Evolutionary conservation across 1,140 invertebrate species (phyloP).

Genomic region (Telenomus remus): DNA sequence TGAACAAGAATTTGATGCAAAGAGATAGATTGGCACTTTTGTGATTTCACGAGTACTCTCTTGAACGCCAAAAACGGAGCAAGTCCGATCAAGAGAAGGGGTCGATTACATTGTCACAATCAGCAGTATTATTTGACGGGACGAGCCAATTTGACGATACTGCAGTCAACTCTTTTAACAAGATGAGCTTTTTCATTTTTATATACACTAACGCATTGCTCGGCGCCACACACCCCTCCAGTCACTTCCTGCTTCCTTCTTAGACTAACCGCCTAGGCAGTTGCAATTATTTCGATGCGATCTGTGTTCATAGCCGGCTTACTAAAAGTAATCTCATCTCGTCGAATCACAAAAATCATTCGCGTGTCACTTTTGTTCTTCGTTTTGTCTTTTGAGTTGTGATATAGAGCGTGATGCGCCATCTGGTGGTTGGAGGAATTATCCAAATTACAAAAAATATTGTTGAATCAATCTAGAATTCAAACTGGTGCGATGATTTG

Average conservation of each 20-base stretch:
- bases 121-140: slow-evolving; percentile 56
- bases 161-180: slow-evolving; percentile 34
- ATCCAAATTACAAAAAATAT: slow-evolving; percentile 37
- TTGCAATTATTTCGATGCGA: slow-evolving; percentile 15
- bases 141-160: slow-evolving; percentile 38
- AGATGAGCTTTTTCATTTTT: slow-evolving; percentile 54
- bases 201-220: slow-evolving; percentile 37
- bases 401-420: slow-evolving; percentile 41
- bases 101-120: slow-evolving; percentile 39
- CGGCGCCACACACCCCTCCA: background rate
- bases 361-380: background rate
- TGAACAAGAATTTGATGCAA: background rate
- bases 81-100: slow-evolving; percentile 25
- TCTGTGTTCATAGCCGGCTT: slow-evolving; percentile 22
- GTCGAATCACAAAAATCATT: background rate
- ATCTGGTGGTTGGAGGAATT: slow-evolving; percentile 50
- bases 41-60: slow-evolving; percentile 67
- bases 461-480: slow-evolving; percentile 41
- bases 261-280: slow-evolving; percentile 13
- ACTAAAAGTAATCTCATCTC: slow-evolving; percentile 9
- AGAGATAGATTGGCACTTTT: slow-evolving; percentile 32
- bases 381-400: slow-evolving; percentile 27
- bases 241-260: slow-evolving; percentile 2
- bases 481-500: slow-evolving; percentile 7
- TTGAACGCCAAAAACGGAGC: slow-evolving; percentile 64